Conservation (phyloP, 2,888 invertebrate species). For the Apoda limacodes region DNA sequence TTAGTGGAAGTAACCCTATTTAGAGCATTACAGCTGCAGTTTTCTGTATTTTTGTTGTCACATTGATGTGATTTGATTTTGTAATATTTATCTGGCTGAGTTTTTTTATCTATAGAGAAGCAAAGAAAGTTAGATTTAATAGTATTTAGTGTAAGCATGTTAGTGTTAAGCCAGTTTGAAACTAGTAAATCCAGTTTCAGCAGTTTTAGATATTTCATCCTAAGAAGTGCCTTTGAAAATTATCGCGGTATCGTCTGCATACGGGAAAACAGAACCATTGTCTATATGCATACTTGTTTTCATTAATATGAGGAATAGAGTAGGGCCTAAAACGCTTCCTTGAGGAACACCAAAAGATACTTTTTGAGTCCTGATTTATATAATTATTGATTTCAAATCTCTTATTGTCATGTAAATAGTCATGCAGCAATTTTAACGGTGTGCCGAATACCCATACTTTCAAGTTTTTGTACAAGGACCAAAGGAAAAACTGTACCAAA, state of each 20-base stretch:
- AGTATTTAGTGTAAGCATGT: slow-evolving; percentile 3
- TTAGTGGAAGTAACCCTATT: too few relatives aligned
- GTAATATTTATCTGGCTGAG: background rate
- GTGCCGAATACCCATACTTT: slow-evolving; percentile 5
- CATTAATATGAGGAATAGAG: slow-evolving; percentile 9
- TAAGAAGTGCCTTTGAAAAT: slow-evolving; percentile 17
- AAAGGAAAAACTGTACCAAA: slow-evolving; percentile 8
- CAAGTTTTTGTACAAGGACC: slow-evolving; percentile 5
- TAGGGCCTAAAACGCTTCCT: too few relatives aligned
- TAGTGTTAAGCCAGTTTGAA: background rate
- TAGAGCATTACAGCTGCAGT: slow-evolving; percentile 3
- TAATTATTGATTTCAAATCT: slow-evolving; percentile 4
- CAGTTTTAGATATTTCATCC: too few relatives aligned
- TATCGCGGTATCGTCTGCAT: slow-evolving; percentile 10
- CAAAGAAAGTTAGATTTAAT: slow-evolving; percentile 4
- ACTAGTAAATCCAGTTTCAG: too few relatives aligned
- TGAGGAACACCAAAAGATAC: too few relatives aligned
- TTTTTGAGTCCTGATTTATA: too few relatives aligned
- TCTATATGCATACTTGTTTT: background rate
- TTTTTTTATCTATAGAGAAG: background rate
- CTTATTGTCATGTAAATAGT: slow-evolving; percentile 3
- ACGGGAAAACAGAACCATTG: slow-evolving; percentile 5
- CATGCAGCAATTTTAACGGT: slow-evolving; percentile 1
- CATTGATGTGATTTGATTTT: too few relatives aligned
- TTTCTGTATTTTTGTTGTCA: too few relatives aligned